Percentiles rank a stretch among this genome's conserved stretches.
These are phyloP conservation scores for Sylvilagus bachmani DNA, from an alignment of 2,113 vertebrate genomes.

Conservation along the genomic window DNA sequence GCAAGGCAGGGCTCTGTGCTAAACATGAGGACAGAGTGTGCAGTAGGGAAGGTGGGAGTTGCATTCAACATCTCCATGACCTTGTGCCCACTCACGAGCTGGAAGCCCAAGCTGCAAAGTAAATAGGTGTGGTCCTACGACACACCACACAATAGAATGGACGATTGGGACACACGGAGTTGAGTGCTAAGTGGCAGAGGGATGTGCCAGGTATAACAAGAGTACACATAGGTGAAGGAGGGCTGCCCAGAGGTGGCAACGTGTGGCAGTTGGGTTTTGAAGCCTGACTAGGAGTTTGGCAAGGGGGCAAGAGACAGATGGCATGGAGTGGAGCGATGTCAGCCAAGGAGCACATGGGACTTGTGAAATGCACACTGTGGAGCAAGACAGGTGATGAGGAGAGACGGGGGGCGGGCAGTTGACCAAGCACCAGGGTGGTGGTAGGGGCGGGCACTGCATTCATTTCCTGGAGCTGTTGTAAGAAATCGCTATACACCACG, in stretches of 20 bases:
- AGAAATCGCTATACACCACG: not conserved
- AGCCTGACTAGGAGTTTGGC: not conserved
- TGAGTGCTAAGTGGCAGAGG: not conserved
- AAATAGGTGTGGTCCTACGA: not conserved
- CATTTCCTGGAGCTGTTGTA: not conserved
- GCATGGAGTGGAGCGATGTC: too few relatives aligned
- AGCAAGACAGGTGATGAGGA: not conserved
- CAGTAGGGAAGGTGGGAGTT: not conserved
- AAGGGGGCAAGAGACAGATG: not conserved
- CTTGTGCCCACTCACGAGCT: not conserved
- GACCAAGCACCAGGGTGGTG: not conserved
- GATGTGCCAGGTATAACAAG: not conserved
- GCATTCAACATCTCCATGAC: not conserved
- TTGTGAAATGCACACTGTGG: not conserved
- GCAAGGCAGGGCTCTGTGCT: not conserved
- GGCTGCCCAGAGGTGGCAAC: not conserved
- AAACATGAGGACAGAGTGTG: not conserved
- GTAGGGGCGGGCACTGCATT: not conserved
- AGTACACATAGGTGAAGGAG: not conserved
- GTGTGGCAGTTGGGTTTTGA: not conserved
- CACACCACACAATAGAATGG: too few relatives aligned
- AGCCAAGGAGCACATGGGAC: too few relatives aligned
- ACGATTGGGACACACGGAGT: not conserved
- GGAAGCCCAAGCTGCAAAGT: not conserved
- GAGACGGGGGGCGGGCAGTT: rapidly evolving